A percentile compares a stretch with the other conserved stretches of the same genome.
Conservation (phyloP, 2,113 vertebrate genomes). For the Tinamus guttatus region DNA sequence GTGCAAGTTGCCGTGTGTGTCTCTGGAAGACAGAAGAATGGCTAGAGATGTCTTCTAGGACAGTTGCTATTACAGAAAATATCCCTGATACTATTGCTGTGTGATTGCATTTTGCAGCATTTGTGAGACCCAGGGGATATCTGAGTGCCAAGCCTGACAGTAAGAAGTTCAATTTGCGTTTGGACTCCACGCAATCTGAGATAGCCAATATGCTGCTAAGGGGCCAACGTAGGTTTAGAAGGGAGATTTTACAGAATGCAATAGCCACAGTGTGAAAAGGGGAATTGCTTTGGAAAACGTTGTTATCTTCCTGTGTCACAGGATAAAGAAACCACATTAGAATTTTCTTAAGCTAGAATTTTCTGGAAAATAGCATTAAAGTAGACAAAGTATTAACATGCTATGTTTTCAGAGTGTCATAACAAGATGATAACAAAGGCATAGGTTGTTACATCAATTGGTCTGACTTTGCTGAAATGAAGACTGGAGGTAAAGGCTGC, state of each 20-base stretch:
- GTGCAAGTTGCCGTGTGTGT: background rate
- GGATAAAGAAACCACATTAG: background rate
- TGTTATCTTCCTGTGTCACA: background rate
- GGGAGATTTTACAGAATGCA: background rate
- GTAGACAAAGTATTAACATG: background rate
- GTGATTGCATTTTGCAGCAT: background rate
- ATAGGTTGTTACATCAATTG: background rate
- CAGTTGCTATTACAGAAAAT: background rate
- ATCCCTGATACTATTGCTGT: background rate
- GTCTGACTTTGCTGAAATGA: background rate
- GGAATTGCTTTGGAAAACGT: background rate
- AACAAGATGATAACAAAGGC: background rate
- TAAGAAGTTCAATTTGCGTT: background rate
- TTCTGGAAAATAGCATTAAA: background rate
- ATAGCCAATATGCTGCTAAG: background rate
- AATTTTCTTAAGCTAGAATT: background rate
- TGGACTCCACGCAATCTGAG: background rate
- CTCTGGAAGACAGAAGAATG: background rate
- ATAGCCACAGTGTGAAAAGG: background rate
- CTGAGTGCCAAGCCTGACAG: background rate
- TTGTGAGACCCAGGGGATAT: background rate
- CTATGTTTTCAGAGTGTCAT: background rate
- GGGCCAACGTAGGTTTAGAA: background rate
- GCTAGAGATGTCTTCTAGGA: background rate
- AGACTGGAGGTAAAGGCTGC: background rate